phyloP scores from a whole-genome alignment of 2,888 invertebrate genomes.

The Galeruca laticollis region DNA sequence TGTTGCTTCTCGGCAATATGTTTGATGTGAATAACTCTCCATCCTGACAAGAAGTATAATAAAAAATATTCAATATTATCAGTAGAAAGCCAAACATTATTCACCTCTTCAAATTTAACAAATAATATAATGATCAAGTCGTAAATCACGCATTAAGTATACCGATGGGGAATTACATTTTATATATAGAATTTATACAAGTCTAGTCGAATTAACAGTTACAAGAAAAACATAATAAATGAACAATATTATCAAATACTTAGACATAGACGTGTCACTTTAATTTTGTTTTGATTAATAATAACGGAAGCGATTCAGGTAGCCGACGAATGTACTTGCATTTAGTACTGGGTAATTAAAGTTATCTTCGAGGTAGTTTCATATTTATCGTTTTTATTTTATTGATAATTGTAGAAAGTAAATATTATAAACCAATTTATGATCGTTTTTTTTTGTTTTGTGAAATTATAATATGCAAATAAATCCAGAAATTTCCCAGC shows the following conservation, averaged over 20 bases:
- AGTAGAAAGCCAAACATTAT: neutral
- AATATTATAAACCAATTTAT: too few relatives aligned
- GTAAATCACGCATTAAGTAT: neutral
- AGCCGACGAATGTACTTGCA: too few relatives aligned
- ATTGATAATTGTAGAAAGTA: too few relatives aligned
- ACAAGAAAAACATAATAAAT: neutral
- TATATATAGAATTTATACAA: neutral
- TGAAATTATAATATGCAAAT: too few relatives aligned
- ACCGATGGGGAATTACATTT: neutral
- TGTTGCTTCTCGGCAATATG: slow-evolving; percentile 1
- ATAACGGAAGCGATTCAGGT: too few relatives aligned
- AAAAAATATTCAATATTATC: neutral
- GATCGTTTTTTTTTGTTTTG: too few relatives aligned
- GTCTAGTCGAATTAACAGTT: neutral
- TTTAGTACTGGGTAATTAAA: too few relatives aligned
- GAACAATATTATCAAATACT: neutral
- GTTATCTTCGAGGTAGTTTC: too few relatives aligned
- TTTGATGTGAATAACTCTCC: slow-evolving; percentile 10
- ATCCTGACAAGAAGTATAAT: slow-evolving; percentile 8
- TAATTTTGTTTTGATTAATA: too few relatives aligned
- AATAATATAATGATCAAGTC: neutral
- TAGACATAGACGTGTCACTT: too few relatives aligned
- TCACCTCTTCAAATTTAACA: neutral
- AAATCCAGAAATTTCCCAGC: too few relatives aligned
- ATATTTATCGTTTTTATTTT: too few relatives aligned